Percentiles rank a stretch among this genome's conserved stretches.
Conservation (phyloP, 2,888 invertebrate genomes). For the Venusia cambrica region DNA sequence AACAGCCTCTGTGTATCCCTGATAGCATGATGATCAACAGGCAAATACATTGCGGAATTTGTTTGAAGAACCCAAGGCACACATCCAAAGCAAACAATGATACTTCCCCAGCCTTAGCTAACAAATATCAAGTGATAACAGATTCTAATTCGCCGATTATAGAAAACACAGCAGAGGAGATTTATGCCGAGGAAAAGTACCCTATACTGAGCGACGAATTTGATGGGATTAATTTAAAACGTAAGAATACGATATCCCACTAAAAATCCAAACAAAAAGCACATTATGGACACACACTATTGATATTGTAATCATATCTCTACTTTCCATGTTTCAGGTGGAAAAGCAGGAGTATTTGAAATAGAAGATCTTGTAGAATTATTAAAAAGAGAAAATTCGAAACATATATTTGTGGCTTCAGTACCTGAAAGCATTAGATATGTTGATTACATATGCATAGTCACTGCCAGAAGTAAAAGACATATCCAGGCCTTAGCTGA, state of each 20-base stretch:
- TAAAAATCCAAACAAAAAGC: too few species aligned
- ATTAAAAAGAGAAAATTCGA: conserved; percentile 87
- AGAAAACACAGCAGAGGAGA: conserved; percentile 87
- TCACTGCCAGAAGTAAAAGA: conserved; percentile 86
- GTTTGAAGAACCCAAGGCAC: conserved; percentile 59
- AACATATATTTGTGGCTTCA: conserved; percentile 89
- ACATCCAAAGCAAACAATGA: conserved; percentile 54
- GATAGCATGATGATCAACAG: conserved; percentile 41
- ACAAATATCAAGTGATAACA: conserved; percentile 85
- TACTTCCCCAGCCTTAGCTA: conserved; percentile 70
- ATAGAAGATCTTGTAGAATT: conserved; percentile 91
- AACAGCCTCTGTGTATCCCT: conserved; percentile 25
- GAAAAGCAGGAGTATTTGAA: conserved; percentile 91
- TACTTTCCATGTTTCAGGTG: conserved; percentile 89
- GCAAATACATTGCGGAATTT: conserved; percentile 60
- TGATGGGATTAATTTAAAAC: conserved; percentile 80
- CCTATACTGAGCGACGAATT: conserved; percentile 80
- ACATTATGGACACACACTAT: too few species aligned
- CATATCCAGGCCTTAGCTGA: conserved; percentile 88
- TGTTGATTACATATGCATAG: conserved; percentile 92
- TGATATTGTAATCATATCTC: too few species aligned
- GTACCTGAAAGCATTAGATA: conserved; percentile 89
- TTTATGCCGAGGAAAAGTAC: conserved; percentile 49
- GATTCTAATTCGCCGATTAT: conserved; percentile 86
- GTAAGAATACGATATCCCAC: conserved; percentile 66